phyloP scores from a whole-genome alignment of 2,888 invertebrate species.

The Eubasilissa splendida region DNA sequence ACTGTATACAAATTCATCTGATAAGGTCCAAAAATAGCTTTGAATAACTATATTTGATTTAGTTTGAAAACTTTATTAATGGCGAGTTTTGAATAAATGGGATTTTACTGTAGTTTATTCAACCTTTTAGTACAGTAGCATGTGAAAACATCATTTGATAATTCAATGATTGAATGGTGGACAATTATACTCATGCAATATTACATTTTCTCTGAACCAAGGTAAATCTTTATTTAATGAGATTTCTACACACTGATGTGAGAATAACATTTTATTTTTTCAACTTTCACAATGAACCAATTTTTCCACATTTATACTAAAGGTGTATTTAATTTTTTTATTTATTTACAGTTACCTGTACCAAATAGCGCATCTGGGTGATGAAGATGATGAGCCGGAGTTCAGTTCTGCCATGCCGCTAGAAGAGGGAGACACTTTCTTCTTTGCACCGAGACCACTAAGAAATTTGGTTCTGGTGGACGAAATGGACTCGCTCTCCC shows the following conservation, averaged over 20 bases:
- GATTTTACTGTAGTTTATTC: too few relatives aligned
- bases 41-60: too few relatives aligned
- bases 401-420: constrained; percentile 98
- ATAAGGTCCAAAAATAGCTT: too few relatives aligned
- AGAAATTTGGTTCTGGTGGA: constrained; percentile 97
- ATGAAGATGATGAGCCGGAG: constrained; percentile 99
- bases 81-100: too few relatives aligned
- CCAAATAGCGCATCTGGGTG: constrained; percentile 99
- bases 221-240: constrained; percentile 70
- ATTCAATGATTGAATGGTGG: constrained; percentile 11
- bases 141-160: constrained; percentile 45
- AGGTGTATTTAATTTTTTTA: neutral
- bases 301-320: constrained; percentile 4
- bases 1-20: too few relatives aligned
- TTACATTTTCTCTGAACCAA: constrained; percentile 75
- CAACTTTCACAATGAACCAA: neutral
- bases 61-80: too few relatives aligned
- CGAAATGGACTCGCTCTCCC: constrained; percentile 96
- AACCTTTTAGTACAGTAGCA: neutral
- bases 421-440: constrained; percentile 99
- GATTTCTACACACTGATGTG: constrained; percentile 77
- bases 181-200: constrained; percentile 66
- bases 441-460: constrained; percentile 95
- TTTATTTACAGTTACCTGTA: constrained; percentile 86
- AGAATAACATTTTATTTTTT: constrained; percentile 61